phyloP scores from a whole-genome alignment of 2,888 invertebrate species.

The Cephus spinipes region DNA sequence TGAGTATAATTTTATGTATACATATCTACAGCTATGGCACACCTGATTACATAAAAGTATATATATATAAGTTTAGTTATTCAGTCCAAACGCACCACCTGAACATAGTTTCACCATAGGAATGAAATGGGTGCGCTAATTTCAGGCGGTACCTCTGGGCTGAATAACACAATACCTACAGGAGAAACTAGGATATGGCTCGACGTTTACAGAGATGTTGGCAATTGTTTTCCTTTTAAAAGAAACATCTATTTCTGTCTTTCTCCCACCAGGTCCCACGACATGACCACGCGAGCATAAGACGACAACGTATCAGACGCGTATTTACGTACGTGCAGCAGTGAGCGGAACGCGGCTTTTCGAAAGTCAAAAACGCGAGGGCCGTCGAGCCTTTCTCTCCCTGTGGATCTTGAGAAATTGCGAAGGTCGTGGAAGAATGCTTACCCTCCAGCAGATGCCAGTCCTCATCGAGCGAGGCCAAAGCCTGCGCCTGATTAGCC shows the following conservation, averaged over 20 bases:
- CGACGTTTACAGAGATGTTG: background rate
- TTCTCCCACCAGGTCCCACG: background rate
- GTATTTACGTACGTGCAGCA: background rate
- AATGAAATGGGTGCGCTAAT: background rate
- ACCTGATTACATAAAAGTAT: background rate
- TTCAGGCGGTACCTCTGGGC: background rate
- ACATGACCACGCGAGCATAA: background rate
- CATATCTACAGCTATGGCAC: background rate
- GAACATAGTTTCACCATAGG: background rate
- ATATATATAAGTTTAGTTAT: background rate
- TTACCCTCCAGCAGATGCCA: conserved; percentile 59
- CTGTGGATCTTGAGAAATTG: conserved; percentile 32
- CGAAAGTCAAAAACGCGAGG: background rate
- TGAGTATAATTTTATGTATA: background rate
- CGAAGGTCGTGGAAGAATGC: conserved; percentile 47
- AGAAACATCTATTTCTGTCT: background rate
- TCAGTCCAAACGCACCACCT: background rate
- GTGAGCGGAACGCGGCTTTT: background rate
- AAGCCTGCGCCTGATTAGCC: conserved; percentile 53
- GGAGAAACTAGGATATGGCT: background rate
- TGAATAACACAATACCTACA: background rate
- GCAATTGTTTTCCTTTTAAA: background rate
- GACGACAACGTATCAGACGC: background rate
- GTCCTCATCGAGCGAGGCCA: conserved; percentile 52
- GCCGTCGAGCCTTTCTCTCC: background rate